Base-by-base conservation (phyloP, 2,113 vertebrate genomes). In the Melanotaenia duboulayi region DNA sequence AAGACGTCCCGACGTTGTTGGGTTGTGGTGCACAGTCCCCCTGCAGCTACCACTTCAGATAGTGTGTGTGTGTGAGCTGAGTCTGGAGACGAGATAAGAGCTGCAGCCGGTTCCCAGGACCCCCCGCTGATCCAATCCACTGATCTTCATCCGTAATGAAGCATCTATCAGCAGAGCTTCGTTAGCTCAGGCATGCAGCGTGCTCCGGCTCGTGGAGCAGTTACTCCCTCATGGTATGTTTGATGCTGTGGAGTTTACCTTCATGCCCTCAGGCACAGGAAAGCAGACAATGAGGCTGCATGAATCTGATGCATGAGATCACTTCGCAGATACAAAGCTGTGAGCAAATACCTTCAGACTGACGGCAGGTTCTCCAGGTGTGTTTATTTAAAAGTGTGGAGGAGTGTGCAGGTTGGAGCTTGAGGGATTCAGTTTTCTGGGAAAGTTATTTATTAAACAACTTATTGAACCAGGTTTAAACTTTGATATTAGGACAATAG, bases 151-250 rank as follows among this genome's bases (percentile, higher is more conserved):
- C 58, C 22, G 19, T 82, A 74, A 80, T 63, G 80, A 75, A 71
- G 57, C 64, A 11, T 83, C 84, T 19, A 16, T 78, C 71, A 66
- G 78, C 71, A 9, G 28, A 65, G 75, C 67, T 62, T 50, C 16
- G 49, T 78, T 39, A 63, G 71, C 71, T 76, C 58, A 50, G 82
- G 55, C 71, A 51, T 49, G 65, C 82, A 1, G 50, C 71, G 7
- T 78, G 73, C 63, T 22, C 24, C 25, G 54, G 71, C 80, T 51
- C 24, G 49, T 61, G 32, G 48, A 24, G 51, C 35, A 13, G 19
- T 40, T 13, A 0, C 16, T 42, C 39, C 46, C 39, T 65, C 19
- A 7, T 14, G 3, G 7, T 37, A 20, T 23, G 1, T 59, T 42
- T 65, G 65, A 72, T 65, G 58, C 20, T n/a, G 1, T 32, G 8